A percentile compares a stretch with the other conserved stretches of the same genome.
Evolutionary conservation across 2,888 invertebrate genomes (phyloP).

Genomic region (Balanococcus diminutus): DNA sequence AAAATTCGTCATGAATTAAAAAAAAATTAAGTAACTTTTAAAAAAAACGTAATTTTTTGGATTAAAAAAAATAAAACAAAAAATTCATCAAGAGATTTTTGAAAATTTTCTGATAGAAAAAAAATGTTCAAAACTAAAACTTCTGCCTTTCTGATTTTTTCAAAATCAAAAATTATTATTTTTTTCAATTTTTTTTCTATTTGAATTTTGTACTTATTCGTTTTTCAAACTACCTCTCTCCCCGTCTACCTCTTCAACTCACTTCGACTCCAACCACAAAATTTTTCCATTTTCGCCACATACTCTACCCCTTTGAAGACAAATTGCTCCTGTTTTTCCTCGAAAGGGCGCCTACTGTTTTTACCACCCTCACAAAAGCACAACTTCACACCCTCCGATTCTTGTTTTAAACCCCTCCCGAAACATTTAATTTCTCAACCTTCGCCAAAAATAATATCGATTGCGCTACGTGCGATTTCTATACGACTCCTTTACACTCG

Average conservation of each 20-base stretch:
- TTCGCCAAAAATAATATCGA: constrained; percentile 1
- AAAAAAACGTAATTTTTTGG: no score
- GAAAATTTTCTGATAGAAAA: no score
- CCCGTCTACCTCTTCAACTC: neutral
- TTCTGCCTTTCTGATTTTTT: no score
- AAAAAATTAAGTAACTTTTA: no score
- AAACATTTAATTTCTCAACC: neutral
- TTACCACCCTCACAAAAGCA: neutral
- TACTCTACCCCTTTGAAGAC: neutral
- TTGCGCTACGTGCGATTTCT: neutral
- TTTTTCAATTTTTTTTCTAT: no score
- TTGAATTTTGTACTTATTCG: no score
- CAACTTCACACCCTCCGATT: neutral
- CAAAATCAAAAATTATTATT: no score
- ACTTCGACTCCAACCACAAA: no score
- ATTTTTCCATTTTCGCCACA: neutral
- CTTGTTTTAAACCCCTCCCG: neutral
- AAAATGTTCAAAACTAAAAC: no score
- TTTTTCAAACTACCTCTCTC: neutral
- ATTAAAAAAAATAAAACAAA: no score
- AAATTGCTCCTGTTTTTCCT: neutral
- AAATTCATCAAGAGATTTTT: no score
- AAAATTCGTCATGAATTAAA: no score
- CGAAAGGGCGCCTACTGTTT: neutral
- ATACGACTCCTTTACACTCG: neutral